Conservation (phyloP, 2,797 vertebrate genomes). For the Chaetodon trifasciatus region DNA sequence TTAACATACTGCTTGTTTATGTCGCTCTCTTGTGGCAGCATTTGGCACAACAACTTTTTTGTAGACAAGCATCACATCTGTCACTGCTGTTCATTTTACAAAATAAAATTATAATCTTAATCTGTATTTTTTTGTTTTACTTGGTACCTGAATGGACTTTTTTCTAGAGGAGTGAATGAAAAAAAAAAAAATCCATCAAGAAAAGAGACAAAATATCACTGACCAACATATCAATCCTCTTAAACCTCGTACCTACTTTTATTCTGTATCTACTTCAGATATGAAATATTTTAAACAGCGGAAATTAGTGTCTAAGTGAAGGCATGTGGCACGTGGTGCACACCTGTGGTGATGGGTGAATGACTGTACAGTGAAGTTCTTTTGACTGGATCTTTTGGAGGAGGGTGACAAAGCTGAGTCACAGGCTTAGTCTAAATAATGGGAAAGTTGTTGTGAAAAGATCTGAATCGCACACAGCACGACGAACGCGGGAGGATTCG, state of each 20-base stretch:
- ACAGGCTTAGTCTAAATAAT: constrained; percentile 46
- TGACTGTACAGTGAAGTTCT: constrained; percentile 6
- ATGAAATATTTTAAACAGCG: background rate
- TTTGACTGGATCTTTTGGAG: constrained; percentile 23
- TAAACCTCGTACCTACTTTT: background rate
- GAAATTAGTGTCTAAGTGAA: background rate
- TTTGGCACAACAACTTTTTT: constrained; percentile 31
- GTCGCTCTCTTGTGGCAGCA: constrained; percentile 73
- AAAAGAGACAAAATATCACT: background rate
- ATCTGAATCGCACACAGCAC: constrained; percentile 34
- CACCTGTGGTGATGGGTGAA: constrained; percentile 15
- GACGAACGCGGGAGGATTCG: constrained; percentile 21
- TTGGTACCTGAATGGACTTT: background rate
- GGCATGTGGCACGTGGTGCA: constrained; percentile 11
- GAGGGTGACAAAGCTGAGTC: constrained; percentile 40
- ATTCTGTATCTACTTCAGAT: background rate
- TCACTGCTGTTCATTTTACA: constrained; percentile 57
- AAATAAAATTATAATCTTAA: constrained; percentile 56
- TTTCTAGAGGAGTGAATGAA: background rate
- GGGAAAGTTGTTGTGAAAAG: constrained; percentile 27
- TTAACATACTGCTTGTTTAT: constrained; percentile 52
- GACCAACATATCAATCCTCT: background rate
- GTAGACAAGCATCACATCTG: constrained; percentile 9
- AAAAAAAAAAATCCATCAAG: background rate
- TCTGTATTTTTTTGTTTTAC: background rate